phyloP scores from a whole-genome alignment of 2,113 vertebrate species.

The Willisornis vidua region DNA sequence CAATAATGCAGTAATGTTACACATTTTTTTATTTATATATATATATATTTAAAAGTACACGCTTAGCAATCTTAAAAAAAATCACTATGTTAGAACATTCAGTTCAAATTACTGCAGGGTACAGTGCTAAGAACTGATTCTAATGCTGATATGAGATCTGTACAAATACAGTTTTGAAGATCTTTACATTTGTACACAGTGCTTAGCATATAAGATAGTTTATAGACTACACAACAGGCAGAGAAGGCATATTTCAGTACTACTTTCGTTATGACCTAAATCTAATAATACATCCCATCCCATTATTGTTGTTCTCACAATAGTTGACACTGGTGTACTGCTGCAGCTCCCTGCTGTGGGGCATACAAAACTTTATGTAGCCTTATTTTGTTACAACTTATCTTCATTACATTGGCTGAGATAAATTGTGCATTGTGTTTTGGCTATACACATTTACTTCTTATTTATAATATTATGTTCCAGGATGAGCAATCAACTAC shows the following conservation, averaged over 20 bases:
- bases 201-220: neutral
- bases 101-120: neutral
- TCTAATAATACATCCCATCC: neutral
- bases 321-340: neutral
- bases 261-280: neutral
- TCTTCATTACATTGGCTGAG: neutral
- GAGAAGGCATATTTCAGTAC: neutral
- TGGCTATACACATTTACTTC: neutral
- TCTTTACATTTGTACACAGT: neutral
- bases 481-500: accelerated
- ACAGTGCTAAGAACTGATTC: neutral
- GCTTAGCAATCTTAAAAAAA: neutral
- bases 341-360: neutral
- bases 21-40: neutral
- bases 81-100: neutral
- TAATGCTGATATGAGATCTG: neutral
- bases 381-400: neutral
- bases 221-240: neutral
- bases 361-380: neutral
- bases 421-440: neutral
- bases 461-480: neutral
- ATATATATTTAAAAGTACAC: neutral
- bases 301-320: neutral
- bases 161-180: neutral
- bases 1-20: neutral